Percentiles rank a stretch among this genome's conserved stretches.
These are phyloP conservation scores for Semnornis frantzii DNA, from an alignment of 2,113 vertebrate genomes.

Conservation along the genomic window DNA sequence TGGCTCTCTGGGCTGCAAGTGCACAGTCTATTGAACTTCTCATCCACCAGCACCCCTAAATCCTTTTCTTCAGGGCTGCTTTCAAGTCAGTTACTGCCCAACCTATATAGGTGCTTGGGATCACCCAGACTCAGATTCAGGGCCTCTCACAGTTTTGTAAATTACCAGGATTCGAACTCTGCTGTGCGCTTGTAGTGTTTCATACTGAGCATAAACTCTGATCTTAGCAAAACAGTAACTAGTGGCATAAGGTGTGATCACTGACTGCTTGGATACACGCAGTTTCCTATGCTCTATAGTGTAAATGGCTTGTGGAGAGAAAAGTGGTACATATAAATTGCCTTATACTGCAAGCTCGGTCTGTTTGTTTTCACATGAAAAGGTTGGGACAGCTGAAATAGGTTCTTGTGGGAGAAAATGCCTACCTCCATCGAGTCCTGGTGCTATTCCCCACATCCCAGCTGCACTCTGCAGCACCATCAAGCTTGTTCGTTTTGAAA, in stretches of 20 bases:
- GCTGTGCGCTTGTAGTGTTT: background rate
- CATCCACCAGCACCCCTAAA: too few relatives aligned
- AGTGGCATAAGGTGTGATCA: background rate
- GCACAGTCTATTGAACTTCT: too few relatives aligned
- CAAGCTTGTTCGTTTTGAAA: slow-evolving; percentile 15
- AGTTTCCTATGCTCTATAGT: background rate
- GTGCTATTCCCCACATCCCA: background rate
- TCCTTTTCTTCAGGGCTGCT: too few relatives aligned
- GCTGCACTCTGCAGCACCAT: background rate
- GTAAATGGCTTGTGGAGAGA: background rate
- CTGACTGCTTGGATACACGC: background rate
- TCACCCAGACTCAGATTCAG: too few relatives aligned
- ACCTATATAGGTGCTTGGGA: too few relatives aligned
- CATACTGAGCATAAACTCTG: background rate
- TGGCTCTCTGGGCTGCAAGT: too few relatives aligned
- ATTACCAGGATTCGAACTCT: background rate
- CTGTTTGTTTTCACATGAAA: slow-evolving; percentile 41
- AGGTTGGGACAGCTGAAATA: slow-evolving; percentile 4
- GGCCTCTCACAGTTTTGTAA: background rate
- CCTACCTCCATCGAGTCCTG: background rate
- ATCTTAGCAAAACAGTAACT: background rate
- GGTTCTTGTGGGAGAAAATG: background rate
- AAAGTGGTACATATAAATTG: slow-evolving; percentile 5
- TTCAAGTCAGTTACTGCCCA: too few relatives aligned
- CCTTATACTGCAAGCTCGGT: slow-evolving; percentile 4